Base-by-base conservation (phyloP, 1,140 invertebrate species). In the Pseudoatta argentina region DNA sequence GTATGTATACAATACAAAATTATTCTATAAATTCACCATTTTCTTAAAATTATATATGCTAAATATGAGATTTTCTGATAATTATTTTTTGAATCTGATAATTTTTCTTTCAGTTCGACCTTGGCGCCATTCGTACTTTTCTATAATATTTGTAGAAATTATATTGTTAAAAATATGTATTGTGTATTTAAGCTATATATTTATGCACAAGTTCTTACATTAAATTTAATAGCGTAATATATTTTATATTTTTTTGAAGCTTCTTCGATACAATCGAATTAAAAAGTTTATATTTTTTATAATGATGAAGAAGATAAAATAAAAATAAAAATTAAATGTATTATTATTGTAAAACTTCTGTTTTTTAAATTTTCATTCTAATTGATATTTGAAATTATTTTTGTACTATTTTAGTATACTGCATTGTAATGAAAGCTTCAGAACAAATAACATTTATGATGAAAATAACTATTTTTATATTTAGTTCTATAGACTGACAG, bases 401-500 rank as follows among this genome's bases (percentile, higher is more conserved):
- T 85, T 7, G n/a, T 64, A 67, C 39, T 73, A 30, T 12, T 72
- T 82, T 72, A 82, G 10, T 82, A 86, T 86, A 61, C 71, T 90
- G 61, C 71, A 85, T 87, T 79, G 39, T 27, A 79, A 89, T 83
- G 12, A 79, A 82, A 69, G 44, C 39, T 18, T 82, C 57, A 76
- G 71, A 21, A 72, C 69, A 55, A 81, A 82, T 57, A 75, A 27
- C 64, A 48, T 87, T 79, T 85, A 53, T 72, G 30, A 73, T 71
- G 2, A 48, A n/a, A 63, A 88, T 75, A 76, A 86, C 78, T 91
- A 91, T 91, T 91, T 91, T 91, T 90, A 88, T 91, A 91, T 91
- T 91, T 88, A 86, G 57, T 91, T 91, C 18, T 44, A 39, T 57
- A 51, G 48, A 44, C 8, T 10, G 8, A 81, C n/a, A 39, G 16